phyloP scores from a whole-genome alignment of 2,888 invertebrate species.

The Neocrepidodera transversa region DNA sequence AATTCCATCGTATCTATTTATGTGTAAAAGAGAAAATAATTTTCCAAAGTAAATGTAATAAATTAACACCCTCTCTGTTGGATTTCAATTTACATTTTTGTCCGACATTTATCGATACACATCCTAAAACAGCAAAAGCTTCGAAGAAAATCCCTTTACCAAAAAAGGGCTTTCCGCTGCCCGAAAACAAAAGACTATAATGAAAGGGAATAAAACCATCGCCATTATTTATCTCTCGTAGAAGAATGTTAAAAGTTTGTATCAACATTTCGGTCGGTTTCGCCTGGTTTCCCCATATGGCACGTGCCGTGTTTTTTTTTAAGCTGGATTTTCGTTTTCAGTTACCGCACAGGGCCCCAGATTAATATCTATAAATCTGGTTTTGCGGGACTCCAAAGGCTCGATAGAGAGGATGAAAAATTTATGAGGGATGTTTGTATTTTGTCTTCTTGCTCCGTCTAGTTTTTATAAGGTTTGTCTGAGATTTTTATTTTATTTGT shows the following conservation, averaged over 20 bases:
- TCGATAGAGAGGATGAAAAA: conserved; percentile 10
- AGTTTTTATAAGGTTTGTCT: too few species aligned
- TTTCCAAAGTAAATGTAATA: too few species aligned
- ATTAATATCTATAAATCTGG: conserved; percentile 31
- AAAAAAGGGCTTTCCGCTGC: too few species aligned
- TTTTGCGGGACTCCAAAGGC: conserved; percentile 15
- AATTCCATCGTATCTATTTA: too few species aligned
- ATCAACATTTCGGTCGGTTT: conserved; percentile 27
- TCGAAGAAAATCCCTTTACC: too few species aligned
- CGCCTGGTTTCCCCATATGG: conserved; percentile 30
- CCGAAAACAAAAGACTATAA: conserved; percentile 32
- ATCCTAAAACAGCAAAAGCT: too few species aligned
- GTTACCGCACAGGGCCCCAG: conserved; percentile 18
- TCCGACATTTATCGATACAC: too few species aligned
- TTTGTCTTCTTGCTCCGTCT: too few species aligned
- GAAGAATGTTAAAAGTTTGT: conserved; percentile 34
- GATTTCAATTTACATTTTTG: too few species aligned
- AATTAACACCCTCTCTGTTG: too few species aligned
- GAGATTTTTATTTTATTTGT: too few species aligned
- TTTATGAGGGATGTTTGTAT: conserved; percentile 10
- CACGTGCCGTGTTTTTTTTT: conserved; percentile 29
- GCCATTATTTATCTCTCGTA: conserved; percentile 34
- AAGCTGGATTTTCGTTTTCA: conserved; percentile 25
- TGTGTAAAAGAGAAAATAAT: too few species aligned
- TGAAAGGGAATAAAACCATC: conserved; percentile 34